A percentile compares a stretch with the other conserved stretches of the same genome.
Evolutionary conservation across 2,797 vertebrate genomes (phyloP).

Genomic region (Gymnothorax javanicus): DNA sequence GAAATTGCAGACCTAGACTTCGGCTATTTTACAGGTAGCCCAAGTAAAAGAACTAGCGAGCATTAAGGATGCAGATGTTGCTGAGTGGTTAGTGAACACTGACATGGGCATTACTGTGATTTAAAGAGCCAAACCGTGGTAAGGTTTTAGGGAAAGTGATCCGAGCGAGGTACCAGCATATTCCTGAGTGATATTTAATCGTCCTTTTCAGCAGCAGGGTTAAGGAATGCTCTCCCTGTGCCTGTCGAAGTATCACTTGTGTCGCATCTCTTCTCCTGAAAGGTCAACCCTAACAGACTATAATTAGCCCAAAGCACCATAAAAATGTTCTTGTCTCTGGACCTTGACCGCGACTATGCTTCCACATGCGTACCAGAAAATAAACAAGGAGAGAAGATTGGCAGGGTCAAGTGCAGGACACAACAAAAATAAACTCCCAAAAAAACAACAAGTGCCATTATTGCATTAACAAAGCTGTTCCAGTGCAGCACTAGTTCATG

Average conservation of each 20-base stretch:
- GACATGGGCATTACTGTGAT: background rate
- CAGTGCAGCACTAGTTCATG: background rate
- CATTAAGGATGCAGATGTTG: too few relatives aligned
- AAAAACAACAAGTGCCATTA: background rate
- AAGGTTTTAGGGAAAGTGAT: background rate
- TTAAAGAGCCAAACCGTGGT: background rate
- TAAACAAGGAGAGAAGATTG: background rate
- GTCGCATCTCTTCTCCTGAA: conserved; percentile 47
- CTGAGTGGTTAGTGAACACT: background rate
- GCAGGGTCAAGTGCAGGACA: background rate
- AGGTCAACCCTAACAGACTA: conserved; percentile 38
- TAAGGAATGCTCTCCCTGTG: conserved; percentile 31
- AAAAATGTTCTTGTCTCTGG: conserved; percentile 18
- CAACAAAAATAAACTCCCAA: background rate
- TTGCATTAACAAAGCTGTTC: background rate
- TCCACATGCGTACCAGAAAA: conserved; percentile 17
- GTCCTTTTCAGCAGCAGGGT: conserved; percentile 41
- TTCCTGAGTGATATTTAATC: conserved; percentile 31
- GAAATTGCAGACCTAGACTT: too few relatives aligned
- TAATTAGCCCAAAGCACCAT: conserved; percentile 48
- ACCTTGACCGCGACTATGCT: background rate
- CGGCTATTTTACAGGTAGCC: too few relatives aligned
- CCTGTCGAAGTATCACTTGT: conserved; percentile 37
- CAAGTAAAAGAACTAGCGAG: too few relatives aligned
- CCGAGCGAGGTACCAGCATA: background rate